These are phyloP conservation scores for Kryphioiulus occultus DNA, from an alignment of 2,888 invertebrate genomes.

Conservation along the genomic window DNA sequence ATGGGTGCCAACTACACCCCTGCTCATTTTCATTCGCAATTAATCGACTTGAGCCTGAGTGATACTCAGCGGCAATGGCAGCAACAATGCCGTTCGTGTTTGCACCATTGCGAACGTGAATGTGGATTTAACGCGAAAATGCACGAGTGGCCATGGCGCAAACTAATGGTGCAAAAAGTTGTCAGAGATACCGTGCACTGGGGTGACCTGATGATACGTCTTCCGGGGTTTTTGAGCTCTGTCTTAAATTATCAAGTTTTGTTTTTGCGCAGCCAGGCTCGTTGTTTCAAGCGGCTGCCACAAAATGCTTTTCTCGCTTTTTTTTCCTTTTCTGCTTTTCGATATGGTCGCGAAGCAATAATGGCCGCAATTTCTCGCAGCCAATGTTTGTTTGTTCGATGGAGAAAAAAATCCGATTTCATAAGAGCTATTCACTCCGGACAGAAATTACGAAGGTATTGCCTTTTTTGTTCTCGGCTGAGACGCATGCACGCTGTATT, in stretches of 20 bases:
- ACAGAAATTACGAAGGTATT: constrained; percentile 1
- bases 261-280: not conserved
- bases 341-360: not conserved
- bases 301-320: not conserved
- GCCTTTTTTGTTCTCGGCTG: not conserved
- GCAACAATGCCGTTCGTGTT: too few species aligned
- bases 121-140: too few species aligned
- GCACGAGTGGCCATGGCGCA: too few species aligned
- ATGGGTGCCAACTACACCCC: not conserved
- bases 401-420: not conserved
- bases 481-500: not conserved
- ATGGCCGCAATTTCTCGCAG: not conserved
- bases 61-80: too few species aligned
- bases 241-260: not conserved
- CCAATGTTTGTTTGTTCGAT: not conserved
- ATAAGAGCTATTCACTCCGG: not conserved
- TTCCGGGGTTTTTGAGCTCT: not conserved
- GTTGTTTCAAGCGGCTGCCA: not conserved
- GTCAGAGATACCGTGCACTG: not conserved
- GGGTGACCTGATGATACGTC: not conserved
- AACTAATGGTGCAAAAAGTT: not conserved
- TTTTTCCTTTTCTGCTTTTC: not conserved
- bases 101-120: too few species aligned
- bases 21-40: too few species aligned
- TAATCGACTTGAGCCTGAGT: too few species aligned